Evolutionary conservation across 2,888 invertebrate species (phyloP), one percentile per base, ranked within the genome.

Genomic region (Andrena bucephala): DNA sequence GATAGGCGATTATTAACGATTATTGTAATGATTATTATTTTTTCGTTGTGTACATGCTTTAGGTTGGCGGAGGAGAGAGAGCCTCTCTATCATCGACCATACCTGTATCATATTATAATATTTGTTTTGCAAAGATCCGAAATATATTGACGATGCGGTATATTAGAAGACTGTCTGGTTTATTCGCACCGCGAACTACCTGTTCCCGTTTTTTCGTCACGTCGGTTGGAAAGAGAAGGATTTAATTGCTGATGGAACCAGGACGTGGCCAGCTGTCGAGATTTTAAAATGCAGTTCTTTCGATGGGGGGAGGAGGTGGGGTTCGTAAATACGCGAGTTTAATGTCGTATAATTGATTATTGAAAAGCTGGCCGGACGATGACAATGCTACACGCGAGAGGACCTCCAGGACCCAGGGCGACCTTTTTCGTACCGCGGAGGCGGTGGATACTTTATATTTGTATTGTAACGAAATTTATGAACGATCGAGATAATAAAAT

Each of bases 401-500:
- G 72, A 68, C 75, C 60, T 60, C 68, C 50, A 29, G 63, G 70
- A 36, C 84, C 84, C 29, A 36, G 67, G 67, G 57, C 78, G 74
- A 77, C 77, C 74, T 83, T 84, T 83, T 86, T 70, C 72, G 77
- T 73, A 54, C 74, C 77, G 84, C 84, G 84, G 85, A 85, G 84
- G 85, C 84, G 84, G 82, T 62, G 77, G 85, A 91, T 91, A 91
- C 92, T 92, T 93, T 91, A 92, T 92, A 83, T 83, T 84, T 84
- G 83, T 91, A 89, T 89, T 90, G 89, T 89, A 87, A 88, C 89
- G 87, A 90, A 92, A 93, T 93, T 93, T 93, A 93, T 92, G 92
- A 92, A 93, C 90, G 92, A 92, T 89, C 90, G 88, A 89, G 90
- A 92, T 92, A 92, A 92, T 92, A 93, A 92, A 92, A 91, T 92